phyloP scores from a whole-genome alignment of 1,140 invertebrate species.

The Adelges cooleyi region DNA sequence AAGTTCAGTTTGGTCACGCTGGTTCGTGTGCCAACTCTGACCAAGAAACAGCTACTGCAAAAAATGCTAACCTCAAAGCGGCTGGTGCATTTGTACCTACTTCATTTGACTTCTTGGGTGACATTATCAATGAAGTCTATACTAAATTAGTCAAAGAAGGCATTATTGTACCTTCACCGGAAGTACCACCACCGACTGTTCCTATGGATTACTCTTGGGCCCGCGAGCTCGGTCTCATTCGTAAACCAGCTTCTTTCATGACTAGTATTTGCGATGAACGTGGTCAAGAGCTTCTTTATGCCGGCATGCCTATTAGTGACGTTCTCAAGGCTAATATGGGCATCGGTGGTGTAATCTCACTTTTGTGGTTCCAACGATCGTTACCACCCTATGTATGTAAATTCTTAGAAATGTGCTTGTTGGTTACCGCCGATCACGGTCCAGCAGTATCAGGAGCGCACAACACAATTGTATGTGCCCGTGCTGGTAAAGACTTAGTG shows the following conservation, averaged over 20 bases:
- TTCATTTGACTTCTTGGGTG: slow-evolving; percentile 86
- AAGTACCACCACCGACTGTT: slow-evolving; percentile 93
- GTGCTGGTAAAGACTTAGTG: slow-evolving; percentile 97
- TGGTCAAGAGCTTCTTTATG: slow-evolving; percentile 94
- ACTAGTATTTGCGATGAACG: slow-evolving; percentile 98
- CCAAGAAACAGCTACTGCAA: slow-evolving; percentile 84
- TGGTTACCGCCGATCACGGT: slow-evolving; percentile 98
- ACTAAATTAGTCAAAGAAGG: slow-evolving; percentile 67
- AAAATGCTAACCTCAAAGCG: slow-evolving; percentile 72
- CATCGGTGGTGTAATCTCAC: slow-evolving; percentile 91
- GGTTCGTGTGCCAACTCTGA: slow-evolving; percentile 94
- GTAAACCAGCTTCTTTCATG: slow-evolving; percentile 99
- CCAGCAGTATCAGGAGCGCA: slow-evolving; percentile 98
- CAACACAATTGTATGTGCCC: slow-evolving; percentile 97
- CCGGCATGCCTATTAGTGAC: slow-evolving; percentile 96
- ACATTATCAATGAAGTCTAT: slow-evolving; percentile 65
- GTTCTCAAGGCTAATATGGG: slow-evolving; percentile 81
- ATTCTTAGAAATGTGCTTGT: slow-evolving; percentile 98
- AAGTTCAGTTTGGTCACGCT: slow-evolving; percentile 99
- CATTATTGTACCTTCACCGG: slow-evolving; percentile 71
- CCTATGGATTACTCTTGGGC: slow-evolving; percentile 99
- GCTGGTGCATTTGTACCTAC: slow-evolving; percentile 82
- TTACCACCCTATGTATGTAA: slow-evolving; percentile 88
- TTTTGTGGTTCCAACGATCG: slow-evolving; percentile 97
- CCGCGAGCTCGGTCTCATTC: slow-evolving; percentile 90